Percentiles rank a stretch among this genome's conserved stretches.
phyloP scores from a whole-genome alignment of 1,140 invertebrate genomes.

The Triops longicaudatus region DNA sequence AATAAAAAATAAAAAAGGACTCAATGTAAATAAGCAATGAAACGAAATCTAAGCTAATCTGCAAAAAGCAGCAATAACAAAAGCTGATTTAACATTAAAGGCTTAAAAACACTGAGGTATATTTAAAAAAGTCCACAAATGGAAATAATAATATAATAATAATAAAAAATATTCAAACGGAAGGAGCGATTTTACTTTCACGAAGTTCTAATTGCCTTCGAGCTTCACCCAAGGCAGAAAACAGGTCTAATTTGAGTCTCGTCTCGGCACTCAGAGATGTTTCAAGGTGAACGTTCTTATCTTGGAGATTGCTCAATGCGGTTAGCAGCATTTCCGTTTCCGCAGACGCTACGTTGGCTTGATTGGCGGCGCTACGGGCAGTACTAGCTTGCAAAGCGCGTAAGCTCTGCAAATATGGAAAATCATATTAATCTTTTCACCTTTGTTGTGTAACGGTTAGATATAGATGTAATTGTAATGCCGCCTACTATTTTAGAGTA shows the following conservation, averaged over 20 bases:
- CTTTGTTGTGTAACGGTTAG: too few relatives aligned
- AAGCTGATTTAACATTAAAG: too few relatives aligned
- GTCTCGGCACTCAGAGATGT: slow-evolving; percentile 90
- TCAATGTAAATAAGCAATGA: too few relatives aligned
- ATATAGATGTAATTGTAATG: too few relatives aligned
- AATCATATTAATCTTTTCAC: too few relatives aligned
- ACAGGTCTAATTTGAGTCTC: slow-evolving; percentile 81
- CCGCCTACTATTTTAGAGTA: too few relatives aligned
- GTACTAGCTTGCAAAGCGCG: not conserved
- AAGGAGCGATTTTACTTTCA: slow-evolving; percentile 61
- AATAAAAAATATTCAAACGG: slow-evolving; percentile 10
- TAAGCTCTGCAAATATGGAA: slow-evolving; percentile 18
- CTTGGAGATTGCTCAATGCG: slow-evolving; percentile 70
- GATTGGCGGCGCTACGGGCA: slow-evolving; percentile 14
- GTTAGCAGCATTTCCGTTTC: slow-evolving; percentile 71
- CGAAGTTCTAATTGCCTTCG: slow-evolving; percentile 85
- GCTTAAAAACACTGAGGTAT: slow-evolving; percentile 12
- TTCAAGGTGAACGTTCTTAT: slow-evolving; percentile 80
- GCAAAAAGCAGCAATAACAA: too few relatives aligned
- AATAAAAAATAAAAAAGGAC: not conserved
- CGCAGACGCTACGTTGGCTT: slow-evolving; percentile 32
- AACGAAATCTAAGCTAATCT: too few relatives aligned
- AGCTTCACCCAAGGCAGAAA: slow-evolving; percentile 88
- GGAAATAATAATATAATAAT: too few relatives aligned
- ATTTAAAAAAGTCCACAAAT: too few relatives aligned